Percentiles rank a stretch among this genome's conserved stretches.
Conservation (phyloP, 2,113 vertebrate species). For the Pangasianodon gigas region DNA sequence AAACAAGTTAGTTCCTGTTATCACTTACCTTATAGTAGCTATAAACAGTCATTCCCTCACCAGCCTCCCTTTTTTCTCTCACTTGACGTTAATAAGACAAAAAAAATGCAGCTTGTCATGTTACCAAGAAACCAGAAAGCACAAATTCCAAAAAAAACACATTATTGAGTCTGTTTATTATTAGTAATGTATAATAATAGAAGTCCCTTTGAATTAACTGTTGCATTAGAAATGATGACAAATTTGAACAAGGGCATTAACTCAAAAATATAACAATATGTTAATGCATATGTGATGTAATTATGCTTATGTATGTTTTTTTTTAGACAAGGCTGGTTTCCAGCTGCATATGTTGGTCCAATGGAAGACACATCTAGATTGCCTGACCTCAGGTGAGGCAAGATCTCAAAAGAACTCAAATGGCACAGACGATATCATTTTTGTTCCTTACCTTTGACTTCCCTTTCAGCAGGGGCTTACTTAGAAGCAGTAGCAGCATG, state of each 20-base stretch:
- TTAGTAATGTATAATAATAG: background rate
- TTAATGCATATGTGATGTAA: background rate
- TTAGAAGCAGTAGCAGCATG: conserved; percentile 59
- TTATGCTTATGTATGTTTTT: background rate
- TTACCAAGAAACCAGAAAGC: background rate
- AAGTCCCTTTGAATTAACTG: background rate
- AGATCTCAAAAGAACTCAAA: background rate
- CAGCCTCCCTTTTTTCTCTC: background rate
- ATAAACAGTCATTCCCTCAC: background rate
- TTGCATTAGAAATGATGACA: background rate
- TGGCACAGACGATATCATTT: background rate
- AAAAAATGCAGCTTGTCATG: background rate
- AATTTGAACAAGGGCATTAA: background rate
- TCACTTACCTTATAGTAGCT: background rate
- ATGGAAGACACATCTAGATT: conserved; percentile 53
- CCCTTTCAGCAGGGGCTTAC: conserved; percentile 27
- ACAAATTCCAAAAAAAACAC: background rate
- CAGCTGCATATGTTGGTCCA: conserved; percentile 66
- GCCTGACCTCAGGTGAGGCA: conserved; percentile 58
- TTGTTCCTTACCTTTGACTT: conserved; percentile 8
- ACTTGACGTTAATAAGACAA: background rate
- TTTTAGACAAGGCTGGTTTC: conserved; percentile 76
- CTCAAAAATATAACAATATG: background rate
- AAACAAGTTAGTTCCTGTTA: background rate
- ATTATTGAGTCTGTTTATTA: background rate